Evolutionary conservation across 2,113 vertebrate genomes (phyloP).

Genomic region (Lycaon pictus): DNA sequence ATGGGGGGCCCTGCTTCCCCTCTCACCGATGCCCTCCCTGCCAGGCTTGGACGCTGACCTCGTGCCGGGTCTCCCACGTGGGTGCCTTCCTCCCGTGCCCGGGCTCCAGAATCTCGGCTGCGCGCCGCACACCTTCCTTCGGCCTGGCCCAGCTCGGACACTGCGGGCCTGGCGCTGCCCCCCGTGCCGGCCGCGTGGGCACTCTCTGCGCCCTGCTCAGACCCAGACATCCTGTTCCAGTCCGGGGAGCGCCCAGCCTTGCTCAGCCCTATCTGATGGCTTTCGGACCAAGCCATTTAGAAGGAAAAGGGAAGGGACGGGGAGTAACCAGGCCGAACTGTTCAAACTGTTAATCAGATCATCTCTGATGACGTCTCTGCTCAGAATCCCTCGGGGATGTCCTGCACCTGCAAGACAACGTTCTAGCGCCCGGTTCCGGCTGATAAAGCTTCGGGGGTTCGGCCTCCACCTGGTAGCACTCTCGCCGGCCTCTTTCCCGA

Average conservation of each 20-base stretch:
- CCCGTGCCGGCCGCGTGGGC: too few species aligned
- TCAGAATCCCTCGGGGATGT: neutral
- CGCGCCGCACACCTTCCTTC: neutral
- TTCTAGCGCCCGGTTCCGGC: neutral
- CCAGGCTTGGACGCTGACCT: neutral
- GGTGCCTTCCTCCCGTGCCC: neutral
- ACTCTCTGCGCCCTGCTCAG: neutral
- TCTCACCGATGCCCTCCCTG: neutral
- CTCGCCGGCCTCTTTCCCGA: accelerated
- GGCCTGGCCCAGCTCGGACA: neutral
- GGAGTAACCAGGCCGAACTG: neutral
- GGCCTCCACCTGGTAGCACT: neutral
- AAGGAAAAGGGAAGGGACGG: neutral
- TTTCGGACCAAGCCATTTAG: neutral
- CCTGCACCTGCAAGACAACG: neutral
- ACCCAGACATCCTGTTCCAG: neutral
- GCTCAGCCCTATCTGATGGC: neutral
- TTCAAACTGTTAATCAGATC: conserved; percentile 23
- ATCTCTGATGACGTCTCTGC: neutral
- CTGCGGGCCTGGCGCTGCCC: neutral
- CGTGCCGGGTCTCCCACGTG: neutral
- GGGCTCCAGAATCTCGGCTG: neutral
- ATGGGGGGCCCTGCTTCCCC: too few species aligned
- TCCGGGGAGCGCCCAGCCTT: neutral
- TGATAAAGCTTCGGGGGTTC: neutral